Evolutionary conservation across 2,888 invertebrate species (phyloP).

Genomic region (Meteorus cinctellus): DNA sequence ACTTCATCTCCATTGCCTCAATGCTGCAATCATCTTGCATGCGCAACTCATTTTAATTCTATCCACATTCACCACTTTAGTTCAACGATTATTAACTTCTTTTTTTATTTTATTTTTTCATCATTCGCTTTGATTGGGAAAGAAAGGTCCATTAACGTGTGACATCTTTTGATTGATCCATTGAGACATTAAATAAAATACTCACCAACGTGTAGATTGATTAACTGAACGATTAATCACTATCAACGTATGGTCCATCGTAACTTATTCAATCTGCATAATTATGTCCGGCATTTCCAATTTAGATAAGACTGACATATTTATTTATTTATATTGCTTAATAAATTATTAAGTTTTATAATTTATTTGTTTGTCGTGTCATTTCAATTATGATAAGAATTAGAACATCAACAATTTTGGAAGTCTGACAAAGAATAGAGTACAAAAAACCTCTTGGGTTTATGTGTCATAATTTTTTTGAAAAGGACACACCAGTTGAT

Average conservation of each 20-base stretch:
- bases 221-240: not conserved
- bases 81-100: not conserved
- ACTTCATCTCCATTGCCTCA: not conserved
- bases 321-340: not conserved
- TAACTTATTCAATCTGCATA: not conserved
- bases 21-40: not conserved
- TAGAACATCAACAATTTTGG: not conserved
- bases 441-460: too few species aligned
- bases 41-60: not conserved
- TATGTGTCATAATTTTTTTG: not conserved
- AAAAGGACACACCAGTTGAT: not conserved
- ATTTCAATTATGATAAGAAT: not conserved
- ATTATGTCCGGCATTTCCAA: not conserved
- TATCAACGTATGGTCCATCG: not conserved
- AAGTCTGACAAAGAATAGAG: not conserved
- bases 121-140: not conserved
- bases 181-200: too few species aligned
- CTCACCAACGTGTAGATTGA: too few species aligned
- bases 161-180: too few species aligned
- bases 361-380: not conserved
- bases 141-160: too few species aligned
- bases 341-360: not conserved
- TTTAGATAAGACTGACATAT: not conserved
- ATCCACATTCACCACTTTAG: not conserved
- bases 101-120: not conserved